phyloP scores from a whole-genome alignment of 2,113 vertebrate species.

The Podarcis muralis region DNA sequence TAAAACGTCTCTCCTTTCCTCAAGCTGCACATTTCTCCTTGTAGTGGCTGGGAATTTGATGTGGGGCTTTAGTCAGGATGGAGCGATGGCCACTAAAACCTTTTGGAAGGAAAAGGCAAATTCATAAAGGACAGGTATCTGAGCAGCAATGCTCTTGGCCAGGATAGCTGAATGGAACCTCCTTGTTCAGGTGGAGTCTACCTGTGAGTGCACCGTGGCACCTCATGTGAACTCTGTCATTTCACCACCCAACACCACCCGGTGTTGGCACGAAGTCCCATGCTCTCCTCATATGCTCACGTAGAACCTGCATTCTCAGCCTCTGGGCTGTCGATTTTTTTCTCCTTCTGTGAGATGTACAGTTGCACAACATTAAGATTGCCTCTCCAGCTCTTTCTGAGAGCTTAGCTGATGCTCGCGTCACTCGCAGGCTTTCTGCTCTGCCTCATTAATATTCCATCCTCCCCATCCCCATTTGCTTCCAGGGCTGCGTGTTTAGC shows the following conservation, averaged over 20 bases:
- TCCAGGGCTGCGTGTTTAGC: constrained; percentile 60
- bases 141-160: not conserved
- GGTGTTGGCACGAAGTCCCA: not conserved
- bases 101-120: not conserved
- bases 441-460: constrained; percentile 66
- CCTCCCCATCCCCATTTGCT: constrained; percentile 64
- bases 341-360: too few species aligned
- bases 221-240: not conserved
- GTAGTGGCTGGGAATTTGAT: not conserved
- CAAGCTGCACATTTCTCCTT: not conserved
- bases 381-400: not conserved
- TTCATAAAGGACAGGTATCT: too few species aligned
- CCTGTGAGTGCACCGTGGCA: too few species aligned
- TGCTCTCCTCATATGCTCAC: not conserved
- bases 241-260: not conserved
- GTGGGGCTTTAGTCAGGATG: not conserved
- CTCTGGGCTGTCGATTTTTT: not conserved
- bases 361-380: not conserved
- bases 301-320: not conserved
- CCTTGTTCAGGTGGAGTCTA: too few species aligned
- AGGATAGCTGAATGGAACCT: not conserved
- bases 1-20: not conserved
- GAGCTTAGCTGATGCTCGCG: not conserved
- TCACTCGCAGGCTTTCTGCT: not conserved
- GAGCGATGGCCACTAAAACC: too few species aligned